Base-by-base conservation (phyloP, 2,113 vertebrate species). In the Apodemus sylvaticus region DNA sequence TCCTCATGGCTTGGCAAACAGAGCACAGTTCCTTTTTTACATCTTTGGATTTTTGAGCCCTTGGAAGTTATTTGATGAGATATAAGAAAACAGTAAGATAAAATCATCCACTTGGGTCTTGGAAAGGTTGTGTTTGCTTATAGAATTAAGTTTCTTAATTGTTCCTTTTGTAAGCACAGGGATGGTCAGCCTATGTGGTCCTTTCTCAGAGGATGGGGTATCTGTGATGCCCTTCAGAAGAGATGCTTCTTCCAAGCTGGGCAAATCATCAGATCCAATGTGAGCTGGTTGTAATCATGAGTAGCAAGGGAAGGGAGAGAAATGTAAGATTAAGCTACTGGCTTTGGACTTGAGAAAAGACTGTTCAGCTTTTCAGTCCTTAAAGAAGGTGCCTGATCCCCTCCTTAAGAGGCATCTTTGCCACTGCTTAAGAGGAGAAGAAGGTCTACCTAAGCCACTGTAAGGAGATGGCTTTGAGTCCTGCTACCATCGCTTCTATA, bases 61-160 rank as follows among this genome's bases (percentile, higher is more conserved):
- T 66, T 45, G 34, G 29, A 92, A 58, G 85, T 60, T 85, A 78
- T 91, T 93, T 79, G 83, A 79, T 60, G 79, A 95, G 94, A 77
- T 94, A 86, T 94, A 92, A 93, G 51, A 68, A 96, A 95, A 55
- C 2, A 1, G 39, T 87, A 39, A 73, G 62, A 90, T 71, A 79
- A 73, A 91, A 79, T 86, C 58, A 93, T 11, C 94, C 83, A 12
- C 62, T 70, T 1, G 20, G 31, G 42, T 60, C 13, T 62, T 34
- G 20, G 70, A 94, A 83, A 89, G 45, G 83, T 95, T 60, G 78
- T 48, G 74, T 96, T 91, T 93, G 88, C 92, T 93, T 70, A 51
- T 12, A 24, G 86, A 87, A 86, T 92, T 76, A 86, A 82, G 86
- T 51, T 20, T 78, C 51, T 39, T 42, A 26, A 2, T 51, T 14